These are phyloP conservation scores for Heliocidaris tuberculata DNA, from an alignment of 35 echinoderm and acorn worm species.

Conservation along the genomic window DNA sequence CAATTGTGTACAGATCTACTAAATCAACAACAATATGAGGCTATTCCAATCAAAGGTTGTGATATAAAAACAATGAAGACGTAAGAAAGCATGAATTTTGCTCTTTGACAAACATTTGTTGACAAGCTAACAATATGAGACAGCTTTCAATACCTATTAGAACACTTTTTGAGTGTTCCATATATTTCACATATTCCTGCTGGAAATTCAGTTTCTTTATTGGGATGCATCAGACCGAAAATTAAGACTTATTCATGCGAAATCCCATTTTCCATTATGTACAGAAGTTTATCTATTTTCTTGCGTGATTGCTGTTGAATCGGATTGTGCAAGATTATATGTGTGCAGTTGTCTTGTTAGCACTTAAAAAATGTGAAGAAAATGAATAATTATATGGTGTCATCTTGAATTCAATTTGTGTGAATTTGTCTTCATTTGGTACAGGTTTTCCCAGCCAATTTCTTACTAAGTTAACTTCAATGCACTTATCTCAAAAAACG, in stretches of 20 bases:
- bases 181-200: background rate
- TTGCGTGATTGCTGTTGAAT: background rate
- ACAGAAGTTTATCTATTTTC: conserved; percentile 3
- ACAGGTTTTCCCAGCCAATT: too few relatives aligned
- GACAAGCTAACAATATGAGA: background rate
- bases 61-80: background rate
- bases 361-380: background rate
- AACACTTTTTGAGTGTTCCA: background rate
- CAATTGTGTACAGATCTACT: background rate
- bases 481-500: too few relatives aligned
- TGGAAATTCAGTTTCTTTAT: background rate
- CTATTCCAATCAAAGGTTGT: background rate
- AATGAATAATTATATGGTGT: background rate
- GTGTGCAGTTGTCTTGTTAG: conserved; percentile 9
- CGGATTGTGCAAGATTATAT: background rate
- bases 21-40: background rate
- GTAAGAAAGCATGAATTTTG: background rate
- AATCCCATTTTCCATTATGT: background rate
- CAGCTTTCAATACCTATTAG: background rate
- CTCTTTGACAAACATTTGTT: background rate
- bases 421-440: background rate
- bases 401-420: background rate
- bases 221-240: background rate
- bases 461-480: too few relatives aligned
- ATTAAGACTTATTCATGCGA: background rate